Percentiles rank a stretch among this genome's conserved stretches.
Evolutionary conservation across 2,797 vertebrate genomes (phyloP).

Genomic region (Rhodeus uyekii): DNA sequence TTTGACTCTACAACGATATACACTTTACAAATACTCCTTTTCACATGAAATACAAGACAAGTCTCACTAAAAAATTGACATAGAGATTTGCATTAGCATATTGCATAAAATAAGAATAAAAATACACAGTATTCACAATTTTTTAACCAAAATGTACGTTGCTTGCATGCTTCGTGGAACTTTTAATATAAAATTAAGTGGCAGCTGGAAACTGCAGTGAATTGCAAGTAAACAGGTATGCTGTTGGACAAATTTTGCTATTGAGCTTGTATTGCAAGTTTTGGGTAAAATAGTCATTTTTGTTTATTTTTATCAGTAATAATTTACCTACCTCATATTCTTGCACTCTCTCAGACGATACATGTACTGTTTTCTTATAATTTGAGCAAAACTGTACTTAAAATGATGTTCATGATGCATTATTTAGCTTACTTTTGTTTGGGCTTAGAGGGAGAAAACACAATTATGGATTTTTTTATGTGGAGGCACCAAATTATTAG

Average conservation of each 20-base stretch:
- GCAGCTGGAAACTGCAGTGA: background rate
- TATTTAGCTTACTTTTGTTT: background rate
- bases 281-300: background rate
- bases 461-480: conserved; percentile 14
- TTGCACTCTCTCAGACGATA: background rate
- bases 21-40: background rate
- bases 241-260: background rate
- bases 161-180: background rate
- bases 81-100: background rate
- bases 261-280: background rate
- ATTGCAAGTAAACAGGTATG: too few species aligned
- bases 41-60: background rate
- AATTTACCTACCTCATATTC: background rate
- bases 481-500: conserved; percentile 15
- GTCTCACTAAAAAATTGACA: background rate
- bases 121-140: background rate
- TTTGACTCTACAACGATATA: background rate
- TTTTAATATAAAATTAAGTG: background rate
- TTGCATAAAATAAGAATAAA: background rate
- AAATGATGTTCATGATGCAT: conserved; percentile 12
- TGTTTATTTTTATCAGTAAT: background rate
- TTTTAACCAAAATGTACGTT: background rate
- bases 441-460: background rate
- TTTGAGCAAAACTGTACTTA: background rate
- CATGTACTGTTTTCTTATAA: background rate